phyloP scores from a whole-genome alignment of 2,888 invertebrate genomes.

The Rhabditoides inermis region DNA sequence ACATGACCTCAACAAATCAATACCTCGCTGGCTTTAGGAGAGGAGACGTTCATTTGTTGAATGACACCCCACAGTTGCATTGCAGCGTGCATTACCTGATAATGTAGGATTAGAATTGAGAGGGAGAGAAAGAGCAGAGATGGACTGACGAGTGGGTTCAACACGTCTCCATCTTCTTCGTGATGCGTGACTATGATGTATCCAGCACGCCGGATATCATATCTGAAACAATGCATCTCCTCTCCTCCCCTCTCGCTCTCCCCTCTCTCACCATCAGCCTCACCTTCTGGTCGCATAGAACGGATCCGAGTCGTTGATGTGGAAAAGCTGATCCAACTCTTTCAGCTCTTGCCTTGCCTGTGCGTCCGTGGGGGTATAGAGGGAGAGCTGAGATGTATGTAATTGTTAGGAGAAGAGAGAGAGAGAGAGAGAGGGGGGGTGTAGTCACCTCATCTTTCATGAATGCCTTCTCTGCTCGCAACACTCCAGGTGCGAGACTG shows the following conservation, averaged over 20 bases:
- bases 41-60: no score
- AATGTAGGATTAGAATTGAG: no score
- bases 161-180: constrained; percentile 43
- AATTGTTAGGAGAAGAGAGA: no score
- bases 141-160: constrained; percentile 42
- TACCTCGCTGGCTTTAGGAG: no score
- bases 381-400: no score
- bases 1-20: no score
- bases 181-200: constrained; percentile 51
- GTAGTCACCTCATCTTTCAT: background rate
- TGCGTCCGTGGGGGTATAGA: constrained; percentile 51
- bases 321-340: constrained; percentile 43
- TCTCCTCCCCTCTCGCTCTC: background rate
- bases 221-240: constrained; percentile 22
- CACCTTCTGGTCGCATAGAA: constrained; percentile 49
- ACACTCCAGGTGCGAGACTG: constrained; percentile 36
- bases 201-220: constrained; percentile 46
- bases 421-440: background rate
- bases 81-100: constrained; percentile 36
- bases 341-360: constrained; percentile 37
- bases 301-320: constrained; percentile 51
- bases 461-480: constrained; percentile 9
- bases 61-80: constrained; percentile 47
- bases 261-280: background rate
- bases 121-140: no score